A percentile compares a stretch with the other conserved stretches of the same genome.
Evolutionary conservation across 2,113 vertebrate species (phyloP).

Genomic region (Chaenocephalus aceratus): DNA sequence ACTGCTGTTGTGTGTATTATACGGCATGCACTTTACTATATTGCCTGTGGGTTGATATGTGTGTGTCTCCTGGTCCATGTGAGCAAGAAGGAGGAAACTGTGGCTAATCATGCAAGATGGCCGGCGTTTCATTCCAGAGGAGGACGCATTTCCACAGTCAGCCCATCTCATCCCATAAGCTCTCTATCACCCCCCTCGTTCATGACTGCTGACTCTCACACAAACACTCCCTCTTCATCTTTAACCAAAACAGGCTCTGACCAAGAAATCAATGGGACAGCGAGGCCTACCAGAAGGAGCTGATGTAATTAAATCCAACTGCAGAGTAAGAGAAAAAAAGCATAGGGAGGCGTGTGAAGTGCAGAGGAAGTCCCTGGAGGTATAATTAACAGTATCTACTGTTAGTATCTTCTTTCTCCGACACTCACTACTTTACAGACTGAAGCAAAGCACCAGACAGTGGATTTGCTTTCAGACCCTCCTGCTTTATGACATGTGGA

Average conservation of each 20-base stretch:
- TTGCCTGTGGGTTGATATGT: conserved; percentile 42
- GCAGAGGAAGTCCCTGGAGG: conserved; percentile 62
- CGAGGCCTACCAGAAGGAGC: conserved; percentile 25
- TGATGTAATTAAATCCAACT: conserved; percentile 72
- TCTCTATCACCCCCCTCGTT: conserved; percentile 16
- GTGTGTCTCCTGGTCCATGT: conserved; percentile 29
- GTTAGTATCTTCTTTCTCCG: conserved; percentile 37
- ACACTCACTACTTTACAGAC: conserved; percentile 33
- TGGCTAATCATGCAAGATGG: conserved; percentile 57
- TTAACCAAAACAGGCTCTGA: conserved; percentile 50
- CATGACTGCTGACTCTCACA: conserved; percentile 15
- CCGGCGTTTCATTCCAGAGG: conserved; percentile 55
- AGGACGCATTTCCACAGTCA: conserved; percentile 23
- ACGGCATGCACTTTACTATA: conserved; percentile 51
- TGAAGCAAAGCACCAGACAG: conserved; percentile 29
- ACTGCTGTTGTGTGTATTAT: conserved; percentile 44
- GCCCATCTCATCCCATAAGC: conserved; percentile 39
- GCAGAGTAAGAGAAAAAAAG: conserved; percentile 59
- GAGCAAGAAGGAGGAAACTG: conserved; percentile 36
- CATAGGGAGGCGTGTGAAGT: conserved; percentile 53
- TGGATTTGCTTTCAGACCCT: conserved; percentile 28
- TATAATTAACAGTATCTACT: conserved; percentile 75
- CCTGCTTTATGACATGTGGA: conserved; percentile 11
- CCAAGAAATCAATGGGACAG: conserved; percentile 58
- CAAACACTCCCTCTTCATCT: conserved; percentile 35